A percentile compares a stretch with the other conserved stretches of the same genome.
Evolutionary conservation across 2,113 vertebrate species (phyloP).

Genomic region (Mandrillus leucophaeus): DNA sequence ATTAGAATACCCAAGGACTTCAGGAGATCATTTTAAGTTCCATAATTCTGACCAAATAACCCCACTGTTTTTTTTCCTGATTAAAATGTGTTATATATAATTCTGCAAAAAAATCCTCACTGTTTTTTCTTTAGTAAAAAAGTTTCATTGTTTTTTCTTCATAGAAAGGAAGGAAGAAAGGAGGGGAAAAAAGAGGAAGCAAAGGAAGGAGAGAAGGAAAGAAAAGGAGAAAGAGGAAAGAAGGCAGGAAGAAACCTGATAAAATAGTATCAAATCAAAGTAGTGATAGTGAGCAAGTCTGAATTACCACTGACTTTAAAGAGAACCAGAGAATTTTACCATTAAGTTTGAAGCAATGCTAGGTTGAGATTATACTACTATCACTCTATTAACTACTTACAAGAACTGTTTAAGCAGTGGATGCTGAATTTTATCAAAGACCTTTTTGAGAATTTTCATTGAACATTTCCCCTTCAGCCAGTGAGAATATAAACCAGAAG

Average conservation of each 20-base stretch:
- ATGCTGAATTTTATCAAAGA: neutral
- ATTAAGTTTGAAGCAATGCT: neutral
- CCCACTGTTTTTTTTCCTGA: neutral
- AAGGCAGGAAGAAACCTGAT: neutral
- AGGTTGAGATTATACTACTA: neutral
- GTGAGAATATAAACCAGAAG: neutral
- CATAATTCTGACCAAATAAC: neutral
- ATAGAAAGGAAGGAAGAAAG: neutral
- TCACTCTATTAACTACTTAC: neutral
- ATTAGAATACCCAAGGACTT: neutral
- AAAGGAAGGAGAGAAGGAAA: neutral
- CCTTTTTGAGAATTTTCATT: neutral
- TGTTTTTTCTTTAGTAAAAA: neutral
- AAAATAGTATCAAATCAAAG: neutral
- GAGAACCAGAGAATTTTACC: neutral
- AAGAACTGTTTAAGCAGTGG: neutral
- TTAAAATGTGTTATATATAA: neutral
- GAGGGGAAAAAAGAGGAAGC: neutral
- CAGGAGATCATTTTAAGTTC: neutral
- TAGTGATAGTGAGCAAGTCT: neutral
- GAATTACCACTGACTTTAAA: neutral
- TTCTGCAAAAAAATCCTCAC: neutral
- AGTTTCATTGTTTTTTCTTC: neutral
- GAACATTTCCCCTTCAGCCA: neutral
- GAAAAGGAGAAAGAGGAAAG: neutral